Conservation (phyloP, 2,113 vertebrate genomes). For the Channa maculata region DNA sequence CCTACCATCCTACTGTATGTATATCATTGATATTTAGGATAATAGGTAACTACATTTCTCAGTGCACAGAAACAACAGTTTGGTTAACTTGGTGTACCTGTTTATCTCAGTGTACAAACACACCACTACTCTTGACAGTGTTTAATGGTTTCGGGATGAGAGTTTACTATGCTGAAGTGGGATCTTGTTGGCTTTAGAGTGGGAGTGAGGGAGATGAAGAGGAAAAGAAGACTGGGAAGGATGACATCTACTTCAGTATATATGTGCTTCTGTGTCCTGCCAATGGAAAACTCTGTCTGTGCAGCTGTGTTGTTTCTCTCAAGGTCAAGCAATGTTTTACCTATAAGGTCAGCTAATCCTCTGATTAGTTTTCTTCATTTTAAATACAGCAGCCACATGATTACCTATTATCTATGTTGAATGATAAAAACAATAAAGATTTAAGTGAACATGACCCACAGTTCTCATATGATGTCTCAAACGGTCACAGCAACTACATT, state of each 20-base stretch:
- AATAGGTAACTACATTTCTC: conserved; percentile 57
- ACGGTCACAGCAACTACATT: too few species aligned
- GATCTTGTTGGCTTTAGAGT: conserved; percentile 6
- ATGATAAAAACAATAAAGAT: conserved; percentile 85
- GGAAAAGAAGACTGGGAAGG: conserved; percentile 14
- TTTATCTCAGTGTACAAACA: conserved; percentile 59
- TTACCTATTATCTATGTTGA: conserved; percentile 81
- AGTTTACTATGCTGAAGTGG: conserved; percentile 35
- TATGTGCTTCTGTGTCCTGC: conserved; percentile 71
- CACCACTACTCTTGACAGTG: conserved; percentile 64
- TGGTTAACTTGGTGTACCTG: conserved; percentile 58
- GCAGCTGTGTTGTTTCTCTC: conserved; percentile 65
- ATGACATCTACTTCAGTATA: conserved; percentile 54
- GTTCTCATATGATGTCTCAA: conserved; percentile 10
- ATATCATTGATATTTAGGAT: conserved; percentile 66
- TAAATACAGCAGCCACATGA: conserved; percentile 51
- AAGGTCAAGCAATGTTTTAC: conserved; percentile 64
- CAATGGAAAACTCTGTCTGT: conserved; percentile 63
- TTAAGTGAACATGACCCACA: conserved; percentile 63
- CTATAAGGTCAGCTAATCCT: conserved; percentile 60
- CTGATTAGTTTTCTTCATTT: conserved; percentile 50
- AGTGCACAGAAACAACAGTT: conserved; percentile 60
- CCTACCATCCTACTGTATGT: conserved; percentile 59
- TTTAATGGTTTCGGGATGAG: conserved; percentile 54
- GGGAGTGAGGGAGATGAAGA: neutral